Conservation (phyloP, 1,140 invertebrate species). For the Aphaenogaster ashmeadi region DNA sequence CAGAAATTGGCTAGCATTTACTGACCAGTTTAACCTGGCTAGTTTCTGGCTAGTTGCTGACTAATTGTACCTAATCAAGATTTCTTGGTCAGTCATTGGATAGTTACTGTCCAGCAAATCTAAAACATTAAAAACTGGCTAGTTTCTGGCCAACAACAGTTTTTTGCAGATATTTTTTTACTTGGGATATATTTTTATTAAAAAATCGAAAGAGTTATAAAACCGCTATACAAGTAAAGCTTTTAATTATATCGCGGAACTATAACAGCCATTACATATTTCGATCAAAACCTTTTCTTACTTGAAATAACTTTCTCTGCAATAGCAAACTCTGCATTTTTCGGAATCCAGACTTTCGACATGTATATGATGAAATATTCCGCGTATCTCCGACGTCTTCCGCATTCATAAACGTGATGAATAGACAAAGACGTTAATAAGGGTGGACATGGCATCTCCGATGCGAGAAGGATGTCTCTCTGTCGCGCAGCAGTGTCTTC, state of each 20-base stretch:
- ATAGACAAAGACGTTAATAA: constrained; percentile 38
- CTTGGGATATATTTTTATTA: background rate
- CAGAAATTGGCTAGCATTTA: too few species aligned
- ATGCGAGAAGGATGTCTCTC: background rate
- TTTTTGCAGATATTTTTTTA: too few species aligned
- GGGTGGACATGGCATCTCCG: background rate
- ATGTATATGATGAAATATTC: background rate
- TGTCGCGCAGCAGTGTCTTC: constrained; percentile 1
- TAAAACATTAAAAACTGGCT: too few species aligned
- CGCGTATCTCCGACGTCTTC: background rate
- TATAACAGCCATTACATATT: background rate
- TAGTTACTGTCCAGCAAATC: too few species aligned
- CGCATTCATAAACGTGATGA: background rate
- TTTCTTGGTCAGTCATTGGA: too few species aligned
- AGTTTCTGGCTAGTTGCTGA: too few species aligned
- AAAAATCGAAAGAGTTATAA: background rate
- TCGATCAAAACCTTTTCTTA: background rate
- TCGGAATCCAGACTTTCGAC: background rate
- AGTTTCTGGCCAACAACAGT: too few species aligned
- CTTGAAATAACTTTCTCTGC: background rate
- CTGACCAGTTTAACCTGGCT: too few species aligned
- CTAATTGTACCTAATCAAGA: too few species aligned
- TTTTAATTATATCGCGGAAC: background rate
- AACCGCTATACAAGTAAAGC: background rate
- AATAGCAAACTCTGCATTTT: background rate